phyloP scores from a whole-genome alignment of 2,888 invertebrate species.

The Lapara coniferarum region DNA sequence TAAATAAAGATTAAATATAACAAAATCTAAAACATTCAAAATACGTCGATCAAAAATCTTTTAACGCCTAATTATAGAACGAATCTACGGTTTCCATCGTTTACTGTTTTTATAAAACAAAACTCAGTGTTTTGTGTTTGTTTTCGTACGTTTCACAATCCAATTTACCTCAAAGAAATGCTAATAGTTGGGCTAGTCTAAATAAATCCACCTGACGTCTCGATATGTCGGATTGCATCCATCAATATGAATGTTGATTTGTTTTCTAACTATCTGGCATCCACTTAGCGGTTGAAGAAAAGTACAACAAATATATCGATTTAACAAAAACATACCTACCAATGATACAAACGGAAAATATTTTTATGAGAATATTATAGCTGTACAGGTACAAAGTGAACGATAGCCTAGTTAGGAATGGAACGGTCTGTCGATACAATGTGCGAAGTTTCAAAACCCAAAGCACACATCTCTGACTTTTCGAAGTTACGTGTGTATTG shows the following conservation, averaged over 20 bases:
- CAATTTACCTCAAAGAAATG: conserved; percentile 16
- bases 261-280: conserved; percentile 1
- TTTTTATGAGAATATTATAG: no score
- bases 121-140: not conserved
- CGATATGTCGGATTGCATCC: conserved; percentile 22
- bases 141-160: conserved; percentile 14
- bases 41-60: not conserved
- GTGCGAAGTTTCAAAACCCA: no score
- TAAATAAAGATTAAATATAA: no score
- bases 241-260: conserved; percentile 25
- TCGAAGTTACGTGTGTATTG: no score
- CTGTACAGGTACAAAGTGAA: no score
- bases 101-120: conserved; percentile 7
- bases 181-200: conserved; percentile 7
- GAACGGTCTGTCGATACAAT: no score
- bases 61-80: not conserved
- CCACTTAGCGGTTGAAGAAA: conserved; percentile 9
- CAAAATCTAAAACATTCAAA: no score
- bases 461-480: no score
- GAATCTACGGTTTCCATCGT: not conserved
- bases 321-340: not conserved
- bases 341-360: no score
- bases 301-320: not conserved
- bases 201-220: conserved; percentile 21
- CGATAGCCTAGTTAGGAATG: no score